A percentile compares a stretch with the other conserved stretches of the same genome.
Evolutionary conservation across 1,140 invertebrate genomes (phyloP).

Genomic region (Diabrotica virgifera): DNA sequence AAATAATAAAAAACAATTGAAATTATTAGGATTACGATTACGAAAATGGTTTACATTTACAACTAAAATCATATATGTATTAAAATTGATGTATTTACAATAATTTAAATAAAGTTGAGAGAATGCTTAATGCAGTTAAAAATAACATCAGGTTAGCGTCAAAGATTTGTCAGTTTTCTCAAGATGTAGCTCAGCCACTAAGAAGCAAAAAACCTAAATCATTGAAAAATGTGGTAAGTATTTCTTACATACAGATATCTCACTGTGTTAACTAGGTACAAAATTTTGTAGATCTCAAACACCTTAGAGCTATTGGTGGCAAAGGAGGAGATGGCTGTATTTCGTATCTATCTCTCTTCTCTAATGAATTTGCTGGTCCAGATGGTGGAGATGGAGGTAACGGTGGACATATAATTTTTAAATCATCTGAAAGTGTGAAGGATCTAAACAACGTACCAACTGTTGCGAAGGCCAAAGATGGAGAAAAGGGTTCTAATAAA

Average conservation of each 20-base stretch:
- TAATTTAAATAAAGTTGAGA: too few relatives aligned
- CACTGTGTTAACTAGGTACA: conserved; percentile 49
- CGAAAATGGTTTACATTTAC: too few relatives aligned
- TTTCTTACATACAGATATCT: conserved; percentile 14
- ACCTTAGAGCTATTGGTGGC: conserved; percentile 68
- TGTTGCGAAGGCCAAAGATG: conserved; percentile 62
- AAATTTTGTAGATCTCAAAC: conserved; percentile 67
- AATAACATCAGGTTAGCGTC: too few relatives aligned
- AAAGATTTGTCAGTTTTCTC: conserved; percentile 18
- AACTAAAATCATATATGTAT: too few relatives aligned
- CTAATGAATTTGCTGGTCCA: conserved; percentile 86
- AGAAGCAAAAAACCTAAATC: conserved; percentile 56
- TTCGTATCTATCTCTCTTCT: conserved; percentile 75
- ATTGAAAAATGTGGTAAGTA: conserved; percentile 40
- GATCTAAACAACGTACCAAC: conserved; percentile 69
- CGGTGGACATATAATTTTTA: conserved; percentile 94
- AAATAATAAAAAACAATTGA: too few relatives aligned
- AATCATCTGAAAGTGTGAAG: conserved; percentile 65
- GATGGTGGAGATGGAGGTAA: conserved; percentile 96
- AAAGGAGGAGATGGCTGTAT: conserved; percentile 90
- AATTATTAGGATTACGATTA: too few relatives aligned
- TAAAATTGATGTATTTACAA: too few relatives aligned
- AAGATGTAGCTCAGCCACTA: conserved; percentile 46
- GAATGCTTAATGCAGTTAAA: too few relatives aligned
- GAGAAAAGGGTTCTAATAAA: conserved; percentile 71